Evolutionary conservation across 2,888 invertebrate genomes (phyloP).

Genomic region (Hylaea fasciaria): DNA sequence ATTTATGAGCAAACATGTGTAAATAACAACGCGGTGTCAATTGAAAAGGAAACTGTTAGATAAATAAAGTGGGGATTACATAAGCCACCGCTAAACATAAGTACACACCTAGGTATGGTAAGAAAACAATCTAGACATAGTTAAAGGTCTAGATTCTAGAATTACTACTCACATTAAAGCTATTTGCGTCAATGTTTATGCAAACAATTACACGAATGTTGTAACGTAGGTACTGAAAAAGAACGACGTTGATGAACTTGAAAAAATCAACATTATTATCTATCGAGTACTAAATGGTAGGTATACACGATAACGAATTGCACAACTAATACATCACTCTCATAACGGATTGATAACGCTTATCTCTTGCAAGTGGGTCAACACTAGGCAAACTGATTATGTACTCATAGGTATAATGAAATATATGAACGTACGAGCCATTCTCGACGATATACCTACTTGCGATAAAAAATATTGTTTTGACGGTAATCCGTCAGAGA

Average conservation of each 20-base stretch:
- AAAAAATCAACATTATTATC: conserved; percentile 61
- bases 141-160: conserved; percentile 49
- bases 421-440: conserved; percentile 38
- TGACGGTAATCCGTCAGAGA: conserved; percentile 47
- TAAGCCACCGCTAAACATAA: conserved; percentile 26
- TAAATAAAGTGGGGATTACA: conserved; percentile 36
- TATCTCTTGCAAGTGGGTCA: conserved; percentile 77
- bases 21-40: conserved; percentile 20
- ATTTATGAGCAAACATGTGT: not conserved
- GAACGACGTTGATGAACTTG: conserved; percentile 68
- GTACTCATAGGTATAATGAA: conserved; percentile 45
- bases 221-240: conserved; percentile 50
- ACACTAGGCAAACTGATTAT: conserved; percentile 61
- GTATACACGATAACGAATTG: conserved; percentile 70
- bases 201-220: conserved; percentile 55
- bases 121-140: conserved; percentile 34
- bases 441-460: conserved; percentile 42
- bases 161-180: conserved; percentile 49
- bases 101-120: too few relatives aligned
- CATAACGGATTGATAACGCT: conserved; percentile 65
- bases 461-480: conserved; percentile 50
- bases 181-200: conserved; percentile 60
- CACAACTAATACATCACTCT: conserved; percentile 71
- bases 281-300: conserved; percentile 53
- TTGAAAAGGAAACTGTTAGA: conserved; percentile 38